phyloP scores from a whole-genome alignment of 2,888 invertebrate species.

The Phortica okadai region DNA sequence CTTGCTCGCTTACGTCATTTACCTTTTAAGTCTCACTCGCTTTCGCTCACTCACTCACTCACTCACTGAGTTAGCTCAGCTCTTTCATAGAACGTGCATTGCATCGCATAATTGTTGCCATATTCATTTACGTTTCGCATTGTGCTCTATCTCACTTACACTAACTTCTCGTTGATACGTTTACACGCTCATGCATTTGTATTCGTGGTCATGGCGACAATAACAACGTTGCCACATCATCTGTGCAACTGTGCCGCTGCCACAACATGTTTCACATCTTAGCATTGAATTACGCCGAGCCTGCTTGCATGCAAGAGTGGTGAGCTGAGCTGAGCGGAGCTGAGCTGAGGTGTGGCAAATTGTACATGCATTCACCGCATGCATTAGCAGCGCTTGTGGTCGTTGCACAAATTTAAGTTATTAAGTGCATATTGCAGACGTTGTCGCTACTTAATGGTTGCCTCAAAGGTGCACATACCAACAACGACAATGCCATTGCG shows the following conservation, averaged over 20 bases:
- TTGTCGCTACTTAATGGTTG: neutral
- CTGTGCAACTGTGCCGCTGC: constrained; percentile 28
- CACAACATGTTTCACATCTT: constrained; percentile 21
- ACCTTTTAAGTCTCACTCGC: neutral
- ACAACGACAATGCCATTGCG: neutral
- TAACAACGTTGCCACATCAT: constrained; percentile 30
- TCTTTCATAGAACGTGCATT: neutral
- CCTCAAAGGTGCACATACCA: neutral
- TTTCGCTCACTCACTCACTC: neutral
- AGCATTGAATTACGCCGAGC: neutral
- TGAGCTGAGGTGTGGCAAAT: no score
- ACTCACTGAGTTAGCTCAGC: neutral
- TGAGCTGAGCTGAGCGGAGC: no score
- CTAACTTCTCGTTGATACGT: constrained; percentile 37
- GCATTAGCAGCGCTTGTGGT: constrained; percentile 26
- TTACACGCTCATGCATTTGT: constrained; percentile 61
- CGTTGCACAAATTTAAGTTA: constrained; percentile 16
- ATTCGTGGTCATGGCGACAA: constrained; percentile 59
- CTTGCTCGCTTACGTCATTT: neutral
- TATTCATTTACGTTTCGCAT: constrained; percentile 61
- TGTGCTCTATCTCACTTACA: neutral
- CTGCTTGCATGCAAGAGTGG: no score
- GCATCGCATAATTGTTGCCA: constrained; percentile 67
- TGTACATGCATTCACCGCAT: neutral
- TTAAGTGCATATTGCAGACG: constrained; percentile 19